Conservation (phyloP, 2,888 invertebrate species). For the Ephialtes manifestator region DNA sequence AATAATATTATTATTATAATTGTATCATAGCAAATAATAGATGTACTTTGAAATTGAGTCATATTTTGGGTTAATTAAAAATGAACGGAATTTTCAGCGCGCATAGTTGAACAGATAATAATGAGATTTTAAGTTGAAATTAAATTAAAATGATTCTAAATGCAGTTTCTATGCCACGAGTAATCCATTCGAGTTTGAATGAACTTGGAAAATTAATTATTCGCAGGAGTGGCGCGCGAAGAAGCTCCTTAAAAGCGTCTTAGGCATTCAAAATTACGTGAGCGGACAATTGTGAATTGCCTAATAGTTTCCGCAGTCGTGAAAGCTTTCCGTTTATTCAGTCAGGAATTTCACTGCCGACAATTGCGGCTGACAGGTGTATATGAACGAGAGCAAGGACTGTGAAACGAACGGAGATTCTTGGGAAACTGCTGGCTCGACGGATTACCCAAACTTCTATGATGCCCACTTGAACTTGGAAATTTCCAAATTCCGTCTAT, state of each 20-base stretch:
- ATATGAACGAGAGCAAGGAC: conserved; percentile 13
- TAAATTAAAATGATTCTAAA: conserved; percentile 1
- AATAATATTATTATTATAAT: background rate
- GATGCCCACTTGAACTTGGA: conserved; percentile 27
- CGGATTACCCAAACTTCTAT: conserved; percentile 41
- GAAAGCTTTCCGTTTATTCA: conserved; percentile 29
- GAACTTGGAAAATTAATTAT: conserved; percentile 47
- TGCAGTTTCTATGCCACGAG: background rate
- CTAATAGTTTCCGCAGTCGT: conserved; percentile 27
- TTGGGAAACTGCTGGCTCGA: conserved; percentile 21
- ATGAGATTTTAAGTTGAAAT: background rate
- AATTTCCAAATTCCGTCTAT: conserved; percentile 28
- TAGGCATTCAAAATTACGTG: conserved; percentile 48
- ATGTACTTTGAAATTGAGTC: background rate
- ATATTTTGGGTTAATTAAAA: background rate
- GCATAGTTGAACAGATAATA: background rate
- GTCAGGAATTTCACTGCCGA: conserved; percentile 44
- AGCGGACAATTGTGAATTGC: conserved; percentile 8
- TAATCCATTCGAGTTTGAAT: background rate
- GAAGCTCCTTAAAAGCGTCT: conserved; percentile 29
- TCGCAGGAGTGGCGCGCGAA: conserved; percentile 22
- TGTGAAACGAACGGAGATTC: conserved; percentile 5
- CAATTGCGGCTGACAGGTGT: conserved; percentile 27
- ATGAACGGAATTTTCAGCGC: background rate
- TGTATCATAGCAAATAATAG: background rate